Conservation (phyloP, 2,888 invertebrate species). For the Melanchra persicariae region DNA sequence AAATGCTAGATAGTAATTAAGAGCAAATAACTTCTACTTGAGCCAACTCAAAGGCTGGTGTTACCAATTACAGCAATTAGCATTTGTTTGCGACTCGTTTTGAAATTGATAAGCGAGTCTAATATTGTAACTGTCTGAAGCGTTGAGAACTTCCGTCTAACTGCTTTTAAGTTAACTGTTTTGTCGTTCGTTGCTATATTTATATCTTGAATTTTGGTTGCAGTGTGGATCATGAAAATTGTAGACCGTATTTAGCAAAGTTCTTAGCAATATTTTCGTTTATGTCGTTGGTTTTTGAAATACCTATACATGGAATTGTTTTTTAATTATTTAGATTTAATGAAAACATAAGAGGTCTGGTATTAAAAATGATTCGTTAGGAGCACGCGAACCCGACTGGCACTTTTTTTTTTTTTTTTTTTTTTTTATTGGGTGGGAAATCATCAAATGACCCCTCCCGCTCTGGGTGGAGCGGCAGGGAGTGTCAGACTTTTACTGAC, state of each 20-base stretch:
- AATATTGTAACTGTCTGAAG: conserved; percentile 37
- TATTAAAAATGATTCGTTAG: too few species aligned
- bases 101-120: conserved; percentile 53
- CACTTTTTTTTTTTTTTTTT: too few species aligned
- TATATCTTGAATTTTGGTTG: not conserved
- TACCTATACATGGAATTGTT: too few species aligned
- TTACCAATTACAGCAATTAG: conserved; percentile 60
- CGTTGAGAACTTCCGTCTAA: conserved; percentile 22
- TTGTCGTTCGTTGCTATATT: not conserved
- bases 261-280: not conserved
- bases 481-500: too few species aligned
- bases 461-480: too few species aligned
- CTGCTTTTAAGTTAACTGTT: conserved; percentile 11
- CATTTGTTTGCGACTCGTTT: conserved; percentile 56
- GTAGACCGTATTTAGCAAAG: not conserved
- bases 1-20: conserved; percentile 53
- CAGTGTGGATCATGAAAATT: not conserved
- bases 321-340: too few species aligned
- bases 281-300: not conserved
- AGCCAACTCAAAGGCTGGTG: conserved; percentile 44
- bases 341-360: too few species aligned
- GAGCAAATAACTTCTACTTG: conserved; percentile 48
- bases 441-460: too few species aligned
- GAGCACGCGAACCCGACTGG: too few species aligned
- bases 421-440: too few species aligned